Evolutionary conservation across 1,140 invertebrate genomes (phyloP).

Genomic region (Colletes gigas): DNA sequence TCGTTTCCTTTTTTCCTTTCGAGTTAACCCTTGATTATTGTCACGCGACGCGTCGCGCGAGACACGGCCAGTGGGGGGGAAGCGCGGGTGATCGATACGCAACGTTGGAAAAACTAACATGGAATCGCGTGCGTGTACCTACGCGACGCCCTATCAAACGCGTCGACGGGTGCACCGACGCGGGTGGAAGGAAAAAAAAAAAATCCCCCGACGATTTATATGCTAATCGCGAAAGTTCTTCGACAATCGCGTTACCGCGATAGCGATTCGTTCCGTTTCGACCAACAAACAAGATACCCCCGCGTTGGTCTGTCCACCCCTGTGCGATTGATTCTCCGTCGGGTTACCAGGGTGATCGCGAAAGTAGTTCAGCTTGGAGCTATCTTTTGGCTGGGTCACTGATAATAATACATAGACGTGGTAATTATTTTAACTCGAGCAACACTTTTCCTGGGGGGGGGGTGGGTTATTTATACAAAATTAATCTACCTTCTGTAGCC

Average conservation of each 20-base stretch:
- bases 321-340: background rate
- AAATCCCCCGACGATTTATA: constrained; percentile 60
- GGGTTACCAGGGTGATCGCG: too few species aligned
- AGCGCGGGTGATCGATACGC: constrained; percentile 55
- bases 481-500: too few species aligned
- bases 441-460: too few species aligned
- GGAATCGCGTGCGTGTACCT: constrained; percentile 47
- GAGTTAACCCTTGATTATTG: constrained; percentile 63
- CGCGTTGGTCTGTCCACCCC: background rate
- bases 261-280: constrained; percentile 21
- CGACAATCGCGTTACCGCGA: constrained; percentile 20
- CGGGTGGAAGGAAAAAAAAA: background rate
- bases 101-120: constrained; percentile 44
- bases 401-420: too few species aligned
- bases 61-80: constrained; percentile 23
- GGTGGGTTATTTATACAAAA: too few species aligned
- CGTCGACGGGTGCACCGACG: background rate
- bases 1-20: constrained; percentile 23
- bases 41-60: constrained; percentile 63
- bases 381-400: too few species aligned
- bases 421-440: too few species aligned
- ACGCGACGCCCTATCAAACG: background rate
- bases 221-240: constrained; percentile 57
- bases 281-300: constrained; percentile 4
- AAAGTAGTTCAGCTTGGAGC: too few species aligned